Evolutionary conservation across 1,140 invertebrate species (phyloP).

Genomic region (Drosophila subpulchrella): DNA sequence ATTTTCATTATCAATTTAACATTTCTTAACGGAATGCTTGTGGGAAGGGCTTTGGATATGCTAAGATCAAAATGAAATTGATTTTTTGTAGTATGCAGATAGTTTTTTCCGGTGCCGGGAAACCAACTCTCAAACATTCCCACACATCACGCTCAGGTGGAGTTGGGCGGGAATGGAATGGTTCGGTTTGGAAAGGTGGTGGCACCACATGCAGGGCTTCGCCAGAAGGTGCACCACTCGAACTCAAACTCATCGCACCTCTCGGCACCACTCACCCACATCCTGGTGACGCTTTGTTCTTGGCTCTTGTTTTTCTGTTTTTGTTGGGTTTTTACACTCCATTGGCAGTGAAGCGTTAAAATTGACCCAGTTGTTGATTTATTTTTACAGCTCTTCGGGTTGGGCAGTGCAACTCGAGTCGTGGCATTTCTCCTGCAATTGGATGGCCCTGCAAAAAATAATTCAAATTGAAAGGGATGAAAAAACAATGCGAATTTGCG

Average conservation of each 20-base stretch:
- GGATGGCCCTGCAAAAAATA: not conserved
- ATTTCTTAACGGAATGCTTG: no score
- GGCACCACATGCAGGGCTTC: conserved; percentile 28
- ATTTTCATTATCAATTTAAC: no score
- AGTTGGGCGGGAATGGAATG: conserved; percentile 1
- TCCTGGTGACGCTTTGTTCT: conserved; percentile 47
- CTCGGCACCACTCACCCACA: conserved; percentile 42
- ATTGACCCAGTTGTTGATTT: conserved; percentile 74
- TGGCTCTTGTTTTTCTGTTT: conserved; percentile 14
- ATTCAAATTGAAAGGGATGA: conserved; percentile 12
- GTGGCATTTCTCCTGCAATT: conserved; percentile 17
- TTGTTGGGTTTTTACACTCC: conserved; percentile 44
- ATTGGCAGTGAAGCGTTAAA: conserved; percentile 74
- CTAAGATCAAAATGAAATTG: no score
- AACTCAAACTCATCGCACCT: conserved; percentile 1
- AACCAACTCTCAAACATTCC: conserved; percentile 13
- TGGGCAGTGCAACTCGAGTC: conserved; percentile 6
- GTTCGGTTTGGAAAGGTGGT: not conserved
- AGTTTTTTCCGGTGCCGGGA: conserved; percentile 2
- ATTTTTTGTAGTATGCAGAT: no score
- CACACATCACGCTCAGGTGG: conserved; percentile 15
- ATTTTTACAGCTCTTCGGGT: conserved; percentile 52
- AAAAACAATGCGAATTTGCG: conserved; percentile 38
- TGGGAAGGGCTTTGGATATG: no score
- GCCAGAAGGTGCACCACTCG: conserved; percentile 15